These are phyloP conservation scores for Caenorhabditis panamensis DNA, from an alignment of 2,888 invertebrate species.

Conservation along the genomic window DNA sequence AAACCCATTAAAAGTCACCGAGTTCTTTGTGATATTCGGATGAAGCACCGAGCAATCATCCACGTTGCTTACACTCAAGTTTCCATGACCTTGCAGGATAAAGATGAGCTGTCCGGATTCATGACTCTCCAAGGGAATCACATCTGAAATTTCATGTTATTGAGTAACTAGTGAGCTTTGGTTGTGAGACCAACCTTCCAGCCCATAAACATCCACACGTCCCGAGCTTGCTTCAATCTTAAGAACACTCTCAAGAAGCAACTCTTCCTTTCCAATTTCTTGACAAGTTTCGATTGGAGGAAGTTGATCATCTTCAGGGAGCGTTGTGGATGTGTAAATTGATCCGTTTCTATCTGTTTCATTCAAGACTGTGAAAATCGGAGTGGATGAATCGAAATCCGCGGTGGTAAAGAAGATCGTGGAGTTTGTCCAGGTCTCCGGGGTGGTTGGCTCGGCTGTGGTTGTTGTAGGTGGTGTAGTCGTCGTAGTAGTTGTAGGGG, in stretches of 20 bases:
- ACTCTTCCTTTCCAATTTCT: no score
- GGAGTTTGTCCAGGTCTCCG: not conserved
- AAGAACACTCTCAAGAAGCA: no score
- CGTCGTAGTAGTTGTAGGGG: not conserved
- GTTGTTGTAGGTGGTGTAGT: not conserved
- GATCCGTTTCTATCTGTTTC: no score
- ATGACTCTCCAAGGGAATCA: not conserved
- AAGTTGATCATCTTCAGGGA: no score
- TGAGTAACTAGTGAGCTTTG: not conserved
- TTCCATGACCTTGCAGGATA: not conserved
- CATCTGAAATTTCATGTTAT: not conserved
- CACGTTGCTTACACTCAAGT: not conserved
- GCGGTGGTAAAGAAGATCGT: not conserved
- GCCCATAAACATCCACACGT: not conserved
- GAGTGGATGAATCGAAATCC: not conserved
- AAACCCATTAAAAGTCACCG: not conserved
- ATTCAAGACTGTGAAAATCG: no score
- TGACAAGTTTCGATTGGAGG: no score
- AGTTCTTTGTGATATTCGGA: not conserved
- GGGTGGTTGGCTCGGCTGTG: not conserved
- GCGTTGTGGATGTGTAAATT: no score
- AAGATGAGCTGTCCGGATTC: not conserved
- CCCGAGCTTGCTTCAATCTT: no score
- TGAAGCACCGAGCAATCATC: not conserved
- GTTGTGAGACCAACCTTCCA: conserved; percentile 1